These are phyloP conservation scores for Choristoneura fumiferana DNA, from an alignment of 1,140 invertebrate species.

Conservation along the genomic window DNA sequence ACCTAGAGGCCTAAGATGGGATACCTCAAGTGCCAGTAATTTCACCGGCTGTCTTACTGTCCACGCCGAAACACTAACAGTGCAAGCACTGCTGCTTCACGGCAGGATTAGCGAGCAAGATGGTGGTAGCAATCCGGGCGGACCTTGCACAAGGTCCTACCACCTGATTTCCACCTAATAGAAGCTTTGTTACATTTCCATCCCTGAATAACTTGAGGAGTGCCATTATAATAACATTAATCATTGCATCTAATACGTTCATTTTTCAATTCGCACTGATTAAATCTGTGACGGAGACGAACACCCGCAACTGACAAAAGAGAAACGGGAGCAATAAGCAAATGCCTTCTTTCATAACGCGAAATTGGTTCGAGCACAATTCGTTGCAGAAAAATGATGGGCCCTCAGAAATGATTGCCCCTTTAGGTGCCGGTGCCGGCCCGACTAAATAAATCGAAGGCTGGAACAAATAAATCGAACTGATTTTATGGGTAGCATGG, in stretches of 20 bases:
- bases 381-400: slow-evolving; percentile 49
- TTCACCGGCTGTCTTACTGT: too few species aligned
- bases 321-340: slow-evolving; percentile 62
- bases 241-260: slow-evolving; percentile 22
- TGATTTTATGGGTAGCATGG: slow-evolving; percentile 4
- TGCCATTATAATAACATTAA: slow-evolving; percentile 15
- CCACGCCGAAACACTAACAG: too few species aligned
- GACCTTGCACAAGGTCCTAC: too few species aligned
- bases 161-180: too few species aligned
- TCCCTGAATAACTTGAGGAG: background rate
- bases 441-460: background rate
- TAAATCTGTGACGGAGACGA: slow-evolving; percentile 49
- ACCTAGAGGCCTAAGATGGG: too few species aligned
- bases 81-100: too few species aligned
- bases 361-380: slow-evolving; percentile 65
- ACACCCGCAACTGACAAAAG: slow-evolving; percentile 54
- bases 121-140: too few species aligned
- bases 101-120: too few species aligned
- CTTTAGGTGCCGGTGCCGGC: slow-evolving; percentile 24
- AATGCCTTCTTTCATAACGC: slow-evolving; percentile 65
- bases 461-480: slow-evolving; percentile 10
- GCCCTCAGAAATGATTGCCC: slow-evolving; percentile 53
- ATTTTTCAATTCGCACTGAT: slow-evolving; percentile 39
- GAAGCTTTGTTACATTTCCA: too few species aligned
- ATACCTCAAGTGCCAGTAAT: too few species aligned